These are phyloP conservation scores for Sabatieria punctata DNA, from an alignment of 2,888 invertebrate genomes.

Conservation along the genomic window DNA sequence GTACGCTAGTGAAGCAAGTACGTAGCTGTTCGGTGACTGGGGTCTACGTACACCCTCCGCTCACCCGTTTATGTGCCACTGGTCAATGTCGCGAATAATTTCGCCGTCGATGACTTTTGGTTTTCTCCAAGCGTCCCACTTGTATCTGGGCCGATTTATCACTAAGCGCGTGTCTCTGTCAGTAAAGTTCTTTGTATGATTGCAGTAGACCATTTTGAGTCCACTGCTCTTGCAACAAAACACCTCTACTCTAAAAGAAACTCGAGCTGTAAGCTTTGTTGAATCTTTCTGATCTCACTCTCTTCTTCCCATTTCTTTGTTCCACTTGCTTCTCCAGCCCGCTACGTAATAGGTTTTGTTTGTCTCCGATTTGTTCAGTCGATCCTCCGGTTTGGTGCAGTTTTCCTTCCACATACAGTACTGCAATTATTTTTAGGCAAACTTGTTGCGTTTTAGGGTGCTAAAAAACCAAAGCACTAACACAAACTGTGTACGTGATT, in stretches of 20 bases:
- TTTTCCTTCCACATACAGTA: neutral
- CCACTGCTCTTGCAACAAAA: constrained; percentile 12
- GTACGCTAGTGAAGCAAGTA: too few species aligned
- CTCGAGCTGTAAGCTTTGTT: too few species aligned
- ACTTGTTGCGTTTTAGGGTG: too few species aligned
- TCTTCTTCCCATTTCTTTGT: neutral
- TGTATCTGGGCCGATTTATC: neutral
- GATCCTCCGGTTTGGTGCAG: constrained; percentile 1
- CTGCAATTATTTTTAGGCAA: too few species aligned
- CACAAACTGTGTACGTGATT: constrained; percentile 1
- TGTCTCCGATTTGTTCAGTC: neutral
- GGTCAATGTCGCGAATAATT: constrained; percentile 6
- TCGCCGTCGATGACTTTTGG: constrained; percentile 2
- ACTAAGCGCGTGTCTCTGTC: neutral
- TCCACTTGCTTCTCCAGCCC: constrained; percentile 3
- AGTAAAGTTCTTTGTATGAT: constrained; percentile 4
- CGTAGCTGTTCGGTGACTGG: too few species aligned
- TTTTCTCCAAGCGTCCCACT: neutral
- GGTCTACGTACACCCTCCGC: neutral
- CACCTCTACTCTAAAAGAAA: neutral
- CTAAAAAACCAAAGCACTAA: too few species aligned
- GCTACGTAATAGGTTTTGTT: constrained; percentile 2
- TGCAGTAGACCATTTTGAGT: neutral
- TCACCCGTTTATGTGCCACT: constrained; percentile 3
- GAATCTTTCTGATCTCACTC: neutral